Evolutionary conservation across 2,113 vertebrate species (phyloP).

Genomic region (Eubucco bourcierii): DNA sequence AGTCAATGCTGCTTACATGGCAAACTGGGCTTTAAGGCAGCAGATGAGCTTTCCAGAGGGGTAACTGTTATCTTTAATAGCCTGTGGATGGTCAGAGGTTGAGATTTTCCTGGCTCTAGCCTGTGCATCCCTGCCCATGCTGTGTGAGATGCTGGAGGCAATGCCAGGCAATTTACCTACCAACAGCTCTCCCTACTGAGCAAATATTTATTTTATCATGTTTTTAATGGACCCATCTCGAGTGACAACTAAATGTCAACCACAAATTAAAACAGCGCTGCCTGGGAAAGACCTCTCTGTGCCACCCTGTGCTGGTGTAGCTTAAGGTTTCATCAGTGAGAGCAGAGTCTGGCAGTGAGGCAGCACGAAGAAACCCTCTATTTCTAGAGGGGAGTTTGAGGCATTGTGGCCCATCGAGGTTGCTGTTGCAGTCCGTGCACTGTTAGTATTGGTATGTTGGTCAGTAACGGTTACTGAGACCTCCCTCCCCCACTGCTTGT

Average conservation of each 20-base stretch:
- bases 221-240: not conserved
- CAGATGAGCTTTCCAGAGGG: not conserved
- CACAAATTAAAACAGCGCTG: not conserved
- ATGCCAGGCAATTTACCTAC: not conserved
- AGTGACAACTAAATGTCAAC: not conserved
- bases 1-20: not conserved
- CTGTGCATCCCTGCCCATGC: accelerated
- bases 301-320: accelerated
- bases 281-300: not conserved
- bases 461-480: accelerated
- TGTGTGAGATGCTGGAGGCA: not conserved
- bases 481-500: not conserved
- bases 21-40: not conserved
- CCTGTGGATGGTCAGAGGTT: not conserved
- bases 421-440: not conserved
- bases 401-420: not conserved
- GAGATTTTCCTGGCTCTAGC: not conserved
- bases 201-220: slow-evolving; percentile 3
- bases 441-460: not conserved
- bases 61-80: not conserved
- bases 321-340: not conserved
- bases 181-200: not conserved
- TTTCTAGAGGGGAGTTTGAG: not conserved
- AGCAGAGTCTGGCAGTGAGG: accelerated
- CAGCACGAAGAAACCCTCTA: accelerated